Percentiles rank a stretch among this genome's conserved stretches.
Conservation (phyloP, 2,113 vertebrate species). For the Aplodontia rufa region DNA sequence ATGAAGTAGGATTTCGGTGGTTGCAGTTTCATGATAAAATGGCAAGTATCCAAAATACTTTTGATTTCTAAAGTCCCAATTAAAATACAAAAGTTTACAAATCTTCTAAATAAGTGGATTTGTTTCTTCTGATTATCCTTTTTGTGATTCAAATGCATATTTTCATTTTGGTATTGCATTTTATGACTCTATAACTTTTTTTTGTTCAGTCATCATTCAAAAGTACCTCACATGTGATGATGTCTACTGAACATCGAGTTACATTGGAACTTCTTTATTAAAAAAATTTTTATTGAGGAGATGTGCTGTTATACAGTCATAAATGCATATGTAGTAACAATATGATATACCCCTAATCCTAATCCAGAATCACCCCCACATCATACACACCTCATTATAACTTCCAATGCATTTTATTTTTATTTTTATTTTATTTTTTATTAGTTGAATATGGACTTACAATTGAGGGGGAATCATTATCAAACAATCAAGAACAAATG, state of each 20-base stretch:
- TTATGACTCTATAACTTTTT: not conserved
- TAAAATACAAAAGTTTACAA: not conserved
- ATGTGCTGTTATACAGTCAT: no score
- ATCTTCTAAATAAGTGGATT: not conserved
- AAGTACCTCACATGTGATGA: not conserved
- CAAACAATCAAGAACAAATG: no score
- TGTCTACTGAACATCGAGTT: not conserved
- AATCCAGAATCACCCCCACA: no score
- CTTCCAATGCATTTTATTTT: no score
- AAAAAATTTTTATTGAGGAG: no score
- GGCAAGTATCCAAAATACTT: not conserved
- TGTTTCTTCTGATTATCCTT: not conserved
- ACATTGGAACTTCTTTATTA: not conserved
- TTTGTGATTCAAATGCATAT: not conserved
- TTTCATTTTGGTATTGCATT: not conserved
- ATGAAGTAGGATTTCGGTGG: not conserved
- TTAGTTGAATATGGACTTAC: no score
- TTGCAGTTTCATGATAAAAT: not conserved
- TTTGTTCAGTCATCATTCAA: not conserved
- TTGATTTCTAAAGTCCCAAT: not conserved
- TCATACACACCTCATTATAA: no score
- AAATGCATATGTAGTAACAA: no score
- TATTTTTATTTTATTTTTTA: no score
- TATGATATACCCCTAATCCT: no score
- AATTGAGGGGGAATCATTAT: no score